Evolutionary conservation across 2,888 invertebrate species (phyloP).

Genomic region (Antheraea yamamai): DNA sequence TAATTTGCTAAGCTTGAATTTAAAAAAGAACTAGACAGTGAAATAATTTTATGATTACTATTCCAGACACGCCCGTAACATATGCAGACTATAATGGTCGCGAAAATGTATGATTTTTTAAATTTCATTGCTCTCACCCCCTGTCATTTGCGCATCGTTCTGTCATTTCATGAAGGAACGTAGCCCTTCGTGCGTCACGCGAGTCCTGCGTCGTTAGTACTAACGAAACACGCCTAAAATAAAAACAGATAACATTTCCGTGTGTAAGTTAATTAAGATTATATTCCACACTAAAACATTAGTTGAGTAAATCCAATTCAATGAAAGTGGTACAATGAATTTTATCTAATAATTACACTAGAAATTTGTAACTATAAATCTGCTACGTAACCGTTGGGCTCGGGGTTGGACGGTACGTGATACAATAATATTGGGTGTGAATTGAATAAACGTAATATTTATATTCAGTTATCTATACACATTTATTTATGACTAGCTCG

Average conservation of each 20-base stretch:
- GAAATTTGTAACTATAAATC: not conserved
- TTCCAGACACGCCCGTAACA: not conserved
- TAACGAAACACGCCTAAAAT: slow-evolving; percentile 5
- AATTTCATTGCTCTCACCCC: not conserved
- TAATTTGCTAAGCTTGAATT: no score
- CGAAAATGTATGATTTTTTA: not conserved
- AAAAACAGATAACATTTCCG: not conserved
- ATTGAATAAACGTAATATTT: no score
- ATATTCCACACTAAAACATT: not conserved
- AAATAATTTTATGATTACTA: not conserved
- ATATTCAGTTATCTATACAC: no score
- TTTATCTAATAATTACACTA: not conserved
- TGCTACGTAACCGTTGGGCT: not conserved
- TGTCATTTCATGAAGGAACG: slow-evolving; percentile 1
- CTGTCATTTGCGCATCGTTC: slow-evolving; percentile 6
- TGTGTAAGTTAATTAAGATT: slow-evolving; percentile 4
- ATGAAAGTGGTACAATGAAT: not conserved
- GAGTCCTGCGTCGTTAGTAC: not conserved
- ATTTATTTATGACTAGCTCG: no score
- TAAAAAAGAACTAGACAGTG: not conserved
- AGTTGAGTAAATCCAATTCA: not conserved
- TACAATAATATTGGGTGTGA: no score
- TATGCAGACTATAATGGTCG: not conserved
- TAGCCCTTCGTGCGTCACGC: slow-evolving; percentile 1
- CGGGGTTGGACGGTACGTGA: no score